These are phyloP conservation scores for Hirtodrosophila histrioides DNA, from an alignment of 2,888 invertebrate genomes.

Conservation along the genomic window DNA sequence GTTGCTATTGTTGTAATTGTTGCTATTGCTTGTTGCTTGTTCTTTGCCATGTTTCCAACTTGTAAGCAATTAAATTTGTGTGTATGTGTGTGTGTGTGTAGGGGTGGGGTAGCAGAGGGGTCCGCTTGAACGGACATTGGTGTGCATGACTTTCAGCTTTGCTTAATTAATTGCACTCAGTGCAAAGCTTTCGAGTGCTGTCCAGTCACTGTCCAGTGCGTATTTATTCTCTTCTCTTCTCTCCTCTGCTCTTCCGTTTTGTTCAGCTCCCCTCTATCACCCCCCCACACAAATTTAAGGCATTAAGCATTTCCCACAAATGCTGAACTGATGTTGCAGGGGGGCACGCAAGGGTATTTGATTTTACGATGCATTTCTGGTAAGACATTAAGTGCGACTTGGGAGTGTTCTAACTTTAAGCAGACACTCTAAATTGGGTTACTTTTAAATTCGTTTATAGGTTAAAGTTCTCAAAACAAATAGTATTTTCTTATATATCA, in stretches of 20 bases:
- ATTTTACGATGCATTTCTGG: slow-evolving; percentile 19
- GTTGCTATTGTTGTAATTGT: slow-evolving; percentile 9
- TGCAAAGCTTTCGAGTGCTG: slow-evolving; percentile 60
- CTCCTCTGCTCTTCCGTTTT: background rate
- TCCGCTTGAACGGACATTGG: slow-evolving; percentile 1
- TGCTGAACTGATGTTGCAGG: slow-evolving; percentile 11
- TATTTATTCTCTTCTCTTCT: slow-evolving; percentile 24
- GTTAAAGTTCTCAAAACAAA: no score
- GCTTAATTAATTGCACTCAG: slow-evolving; percentile 77
- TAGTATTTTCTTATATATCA: no score
- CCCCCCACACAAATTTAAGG: background rate
- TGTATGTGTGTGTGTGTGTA: slow-evolving; percentile 29
- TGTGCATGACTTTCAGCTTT: slow-evolving; percentile 77
- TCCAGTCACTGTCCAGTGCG: slow-evolving; percentile 56
- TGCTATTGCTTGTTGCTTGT: slow-evolving; percentile 40
- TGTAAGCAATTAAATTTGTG: slow-evolving; percentile 75
- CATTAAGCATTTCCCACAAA: slow-evolving; percentile 17
- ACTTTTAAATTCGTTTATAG: no score
- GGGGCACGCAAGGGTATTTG: slow-evolving; percentile 19
- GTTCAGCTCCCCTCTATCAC: background rate
- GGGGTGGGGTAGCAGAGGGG: background rate
- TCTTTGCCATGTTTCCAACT: slow-evolving; percentile 72
- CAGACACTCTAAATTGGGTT: slow-evolving; percentile 5
- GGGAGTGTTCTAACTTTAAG: slow-evolving; percentile 6
- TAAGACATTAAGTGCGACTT: slow-evolving; percentile 4